phyloP scores from a whole-genome alignment of 2,113 vertebrate genomes.

The Lagopus leucura region DNA sequence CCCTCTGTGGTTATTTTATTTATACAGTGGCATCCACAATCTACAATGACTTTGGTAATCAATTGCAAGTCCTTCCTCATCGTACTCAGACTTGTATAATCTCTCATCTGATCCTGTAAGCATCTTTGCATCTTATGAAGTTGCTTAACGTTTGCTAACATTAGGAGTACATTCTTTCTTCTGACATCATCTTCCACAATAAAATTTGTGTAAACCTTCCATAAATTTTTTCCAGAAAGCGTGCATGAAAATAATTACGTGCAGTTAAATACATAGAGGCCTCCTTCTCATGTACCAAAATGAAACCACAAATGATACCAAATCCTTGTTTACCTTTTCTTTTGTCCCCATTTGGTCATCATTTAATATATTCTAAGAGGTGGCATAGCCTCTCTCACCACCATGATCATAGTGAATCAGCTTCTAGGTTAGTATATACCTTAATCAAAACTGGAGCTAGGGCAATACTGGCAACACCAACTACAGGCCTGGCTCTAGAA shows the following conservation, averaged over 20 bases:
- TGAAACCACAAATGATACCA: neutral
- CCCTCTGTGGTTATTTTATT: neutral
- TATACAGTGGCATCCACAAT: neutral
- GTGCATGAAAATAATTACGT: neutral
- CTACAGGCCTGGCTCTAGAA: neutral
- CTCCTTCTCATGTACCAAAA: neutral
- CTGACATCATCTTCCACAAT: neutral
- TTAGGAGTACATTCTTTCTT: neutral
- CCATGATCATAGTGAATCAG: neutral
- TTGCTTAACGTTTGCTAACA: neutral
- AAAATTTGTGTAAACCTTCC: neutral
- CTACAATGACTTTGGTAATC: neutral
- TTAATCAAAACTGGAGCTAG: neutral
- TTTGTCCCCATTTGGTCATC: neutral
- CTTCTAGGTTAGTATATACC: neutral
- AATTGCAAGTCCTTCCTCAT: neutral
- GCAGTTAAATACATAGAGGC: too few relatives aligned
- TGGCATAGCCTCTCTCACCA: neutral
- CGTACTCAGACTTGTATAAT: neutral
- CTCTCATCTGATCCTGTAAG: neutral
- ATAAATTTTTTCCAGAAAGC: neutral
- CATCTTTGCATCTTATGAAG: neutral
- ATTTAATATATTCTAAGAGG: neutral
- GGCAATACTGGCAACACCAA: neutral
- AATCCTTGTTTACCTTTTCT: neutral